A percentile compares a stretch with the other conserved stretches of the same genome.
Evolutionary conservation across 2,113 vertebrate genomes (phyloP).

Genomic region (Argyrosomus japonicus): DNA sequence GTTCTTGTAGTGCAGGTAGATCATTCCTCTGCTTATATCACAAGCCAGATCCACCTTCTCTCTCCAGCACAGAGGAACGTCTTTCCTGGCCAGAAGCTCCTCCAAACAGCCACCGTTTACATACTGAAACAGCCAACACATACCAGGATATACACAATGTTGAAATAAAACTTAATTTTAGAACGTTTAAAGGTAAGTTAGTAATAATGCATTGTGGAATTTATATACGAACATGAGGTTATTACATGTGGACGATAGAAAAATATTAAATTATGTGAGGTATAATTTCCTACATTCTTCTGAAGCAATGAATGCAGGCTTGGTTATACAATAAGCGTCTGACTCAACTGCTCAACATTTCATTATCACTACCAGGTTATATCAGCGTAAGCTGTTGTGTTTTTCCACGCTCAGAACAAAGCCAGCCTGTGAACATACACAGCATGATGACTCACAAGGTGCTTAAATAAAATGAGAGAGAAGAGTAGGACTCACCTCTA

Average conservation of each 20-base stretch:
- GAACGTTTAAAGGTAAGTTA: too few relatives aligned
- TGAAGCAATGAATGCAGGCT: background rate
- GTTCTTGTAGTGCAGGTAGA: constrained; percentile 92
- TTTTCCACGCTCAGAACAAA: constrained; percentile 24
- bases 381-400: constrained; percentile 9
- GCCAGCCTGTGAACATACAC: background rate
- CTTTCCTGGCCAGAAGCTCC: constrained; percentile 88
- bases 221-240: background rate
- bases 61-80: constrained; percentile 85
- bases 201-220: background rate
- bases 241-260: background rate
- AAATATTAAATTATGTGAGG: background rate
- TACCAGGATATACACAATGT: background rate
- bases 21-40: constrained; percentile 91
- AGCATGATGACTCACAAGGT: constrained; percentile 13
- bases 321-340: background rate
- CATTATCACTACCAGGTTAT: constrained; percentile 17
- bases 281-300: background rate
- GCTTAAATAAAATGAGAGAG: constrained; percentile 7
- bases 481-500: constrained; percentile 85
- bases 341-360: constrained; percentile 12
- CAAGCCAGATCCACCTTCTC: constrained; percentile 90
- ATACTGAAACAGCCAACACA: constrained; percentile 77
- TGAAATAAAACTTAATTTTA: background rate
- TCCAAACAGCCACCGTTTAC: constrained; percentile 91